Evolutionary conservation across 1,140 invertebrate genomes (phyloP).

Genomic region (Aphidius ervi): DNA sequence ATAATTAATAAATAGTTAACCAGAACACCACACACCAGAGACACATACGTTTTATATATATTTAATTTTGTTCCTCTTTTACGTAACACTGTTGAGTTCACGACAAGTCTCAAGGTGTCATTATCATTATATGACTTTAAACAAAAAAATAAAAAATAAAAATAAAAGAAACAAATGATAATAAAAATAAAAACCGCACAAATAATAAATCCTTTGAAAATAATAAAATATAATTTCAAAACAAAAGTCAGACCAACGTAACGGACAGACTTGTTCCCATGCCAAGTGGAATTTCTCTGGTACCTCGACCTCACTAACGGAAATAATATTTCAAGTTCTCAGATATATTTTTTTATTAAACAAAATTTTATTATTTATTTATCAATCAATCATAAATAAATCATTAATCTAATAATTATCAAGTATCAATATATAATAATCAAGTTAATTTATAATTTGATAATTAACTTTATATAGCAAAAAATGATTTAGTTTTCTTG

Average conservation of each 20-base stretch:
- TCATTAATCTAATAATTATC: too few species aligned
- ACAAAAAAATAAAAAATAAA: neutral
- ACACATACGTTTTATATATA: too few species aligned
- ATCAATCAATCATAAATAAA: too few species aligned
- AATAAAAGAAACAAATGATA: neutral
- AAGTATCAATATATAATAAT: too few species aligned
- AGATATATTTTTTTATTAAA: neutral
- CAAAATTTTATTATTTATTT: too few species aligned
- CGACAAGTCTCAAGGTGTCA: too few species aligned
- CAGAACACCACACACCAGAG: too few species aligned
- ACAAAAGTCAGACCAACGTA: constrained; percentile 15
- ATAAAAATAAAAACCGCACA: neutral
- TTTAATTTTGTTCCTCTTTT: too few species aligned
- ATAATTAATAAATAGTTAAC: too few species aligned
- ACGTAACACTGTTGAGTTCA: too few species aligned
- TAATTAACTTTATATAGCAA: neutral
- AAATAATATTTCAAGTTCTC: constrained; percentile 13
- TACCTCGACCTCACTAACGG: constrained; percentile 12
- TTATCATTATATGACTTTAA: neutral
- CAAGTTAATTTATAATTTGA: neutral
- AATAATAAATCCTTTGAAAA: neutral
- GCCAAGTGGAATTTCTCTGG: constrained; percentile 22
- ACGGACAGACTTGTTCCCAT: constrained; percentile 25
- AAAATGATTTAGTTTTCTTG: too few species aligned
- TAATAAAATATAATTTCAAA: neutral